Evolutionary conservation across 2,888 invertebrate genomes (phyloP), one percentile per base, ranked within the genome.

Genomic region (Caenorhabditis sp.): DNA sequence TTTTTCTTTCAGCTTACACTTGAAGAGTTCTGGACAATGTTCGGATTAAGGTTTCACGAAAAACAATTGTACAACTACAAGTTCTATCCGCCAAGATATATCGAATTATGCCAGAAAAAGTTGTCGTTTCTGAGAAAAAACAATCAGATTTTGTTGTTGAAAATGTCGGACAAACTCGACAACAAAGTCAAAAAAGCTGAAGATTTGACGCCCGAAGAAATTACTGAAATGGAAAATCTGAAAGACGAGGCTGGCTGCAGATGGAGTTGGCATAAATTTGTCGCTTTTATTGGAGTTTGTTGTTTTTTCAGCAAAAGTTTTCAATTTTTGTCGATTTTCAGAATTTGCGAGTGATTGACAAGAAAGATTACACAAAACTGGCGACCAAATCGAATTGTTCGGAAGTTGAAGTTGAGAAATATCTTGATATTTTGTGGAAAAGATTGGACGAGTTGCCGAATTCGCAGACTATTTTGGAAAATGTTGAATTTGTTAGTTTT

Each of bases 81-180:
- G 17, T 62, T 62, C 53, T 62, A 62, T 24, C 62, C 62, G 17
- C n/a, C 6, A 19, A 19, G 62, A 53, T 62, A 62, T 37, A 54
- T 62, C 0, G 54, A 62, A 37, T 27, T 62, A 36, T 62, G 62
- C 62, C n/a, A 51, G 17, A 62, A 62, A 24, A 62, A 62, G n/a
- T 53, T 62, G 17, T 27, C 53, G 17, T 54, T 53, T 21, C 37
- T 62, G 23, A 53, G 37, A 14, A 36, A 10, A 14, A 51, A 53
- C 10, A 62, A 62, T 23, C 62, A 62, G 24, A 62, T 62, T 36
- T 27, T 62, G 10, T 37, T 53, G 14, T 14, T 62, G 10, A 53
- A 14, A 31, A 23, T 36, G 8, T 27, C 53, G 1, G 62, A 62
- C 24, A 31, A 37, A 8, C 8, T 62, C 12, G 37, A 36, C 12